A percentile compares a stretch with the other conserved stretches of the same genome.
These are phyloP conservation scores for Xyrauchen texanus DNA, from an alignment of 2,113 vertebrate species.

Conservation along the genomic window DNA sequence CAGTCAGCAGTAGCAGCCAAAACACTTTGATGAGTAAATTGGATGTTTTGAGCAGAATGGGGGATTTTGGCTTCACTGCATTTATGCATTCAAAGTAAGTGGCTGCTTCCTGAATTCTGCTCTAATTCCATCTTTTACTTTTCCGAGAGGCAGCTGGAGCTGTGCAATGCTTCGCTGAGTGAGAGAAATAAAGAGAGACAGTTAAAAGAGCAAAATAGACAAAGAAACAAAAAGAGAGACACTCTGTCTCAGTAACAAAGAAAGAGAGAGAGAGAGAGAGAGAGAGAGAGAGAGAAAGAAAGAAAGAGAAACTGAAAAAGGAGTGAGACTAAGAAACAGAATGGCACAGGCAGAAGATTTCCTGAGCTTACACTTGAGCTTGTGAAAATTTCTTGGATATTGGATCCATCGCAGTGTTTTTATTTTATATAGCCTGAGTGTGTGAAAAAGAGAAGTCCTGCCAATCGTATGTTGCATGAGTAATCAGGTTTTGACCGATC, in stretches of 20 bases:
- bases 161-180: background rate
- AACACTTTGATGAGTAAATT: conserved; percentile 38
- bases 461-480: background rate
- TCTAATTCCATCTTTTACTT: conserved; percentile 34
- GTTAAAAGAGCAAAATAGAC: conserved; percentile 2
- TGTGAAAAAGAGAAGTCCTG: background rate
- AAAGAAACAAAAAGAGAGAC: conserved; percentile 23
- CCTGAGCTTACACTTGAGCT: background rate
- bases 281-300: background rate
- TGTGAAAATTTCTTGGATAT: conserved; percentile 12
- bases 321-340: background rate
- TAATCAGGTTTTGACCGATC: background rate
- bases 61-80: conserved; percentile 27
- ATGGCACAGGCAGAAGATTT: conserved; percentile 5
- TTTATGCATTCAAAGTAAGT: conserved; percentile 19
- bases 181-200: conserved; percentile 6
- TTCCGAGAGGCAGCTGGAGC: background rate
- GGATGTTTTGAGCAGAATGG: conserved; percentile 32
- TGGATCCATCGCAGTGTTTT: background rate
- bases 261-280: background rate
- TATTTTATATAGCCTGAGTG: conserved; percentile 13
- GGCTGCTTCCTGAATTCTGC: conserved; percentile 34
- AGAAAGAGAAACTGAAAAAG: background rate
- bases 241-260: background rate
- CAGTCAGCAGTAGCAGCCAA: conserved; percentile 21